Percentiles rank a stretch among this genome's conserved stretches.
Evolutionary conservation across 2,888 invertebrate genomes (phyloP).

Genomic region (Idaea biselata): DNA sequence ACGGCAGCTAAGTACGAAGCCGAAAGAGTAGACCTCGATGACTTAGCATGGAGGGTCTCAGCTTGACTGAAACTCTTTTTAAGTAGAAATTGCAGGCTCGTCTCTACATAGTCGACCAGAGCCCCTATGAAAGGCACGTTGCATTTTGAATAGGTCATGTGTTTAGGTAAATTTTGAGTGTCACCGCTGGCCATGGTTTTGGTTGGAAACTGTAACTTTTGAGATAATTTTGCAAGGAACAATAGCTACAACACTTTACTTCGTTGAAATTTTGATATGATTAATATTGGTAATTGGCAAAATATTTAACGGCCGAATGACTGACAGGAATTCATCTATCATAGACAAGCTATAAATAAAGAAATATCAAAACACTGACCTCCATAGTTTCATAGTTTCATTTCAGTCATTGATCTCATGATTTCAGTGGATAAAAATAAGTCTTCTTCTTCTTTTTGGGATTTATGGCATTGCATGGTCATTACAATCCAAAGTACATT

Average conservation of each 20-base stretch:
- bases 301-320: constrained; percentile 23
- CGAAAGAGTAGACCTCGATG: constrained; percentile 46
- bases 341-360: too few species aligned
- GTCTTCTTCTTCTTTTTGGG: too few species aligned
- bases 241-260: not conserved
- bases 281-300: not conserved
- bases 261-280: not conserved
- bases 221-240: not conserved
- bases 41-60: constrained; percentile 49
- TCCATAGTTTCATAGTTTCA: too few species aligned
- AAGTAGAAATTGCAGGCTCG: constrained; percentile 53
- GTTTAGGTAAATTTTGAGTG: constrained; percentile 34
- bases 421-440: too few species aligned
- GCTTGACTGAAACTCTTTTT: constrained; percentile 48
- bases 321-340: constrained; percentile 46
- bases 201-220: not conserved
- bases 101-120: constrained; percentile 61
- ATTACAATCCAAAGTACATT: too few species aligned
- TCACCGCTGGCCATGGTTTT: constrained; percentile 43
- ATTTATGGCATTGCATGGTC: too few species aligned
- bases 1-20: constrained; percentile 53
- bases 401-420: too few species aligned
- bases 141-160: constrained; percentile 60
- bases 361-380: too few species aligned
- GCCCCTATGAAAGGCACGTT: constrained; percentile 60